These are phyloP conservation scores for Meiosimyza decipiens DNA, from an alignment of 2,888 invertebrate species.

Conservation along the genomic window DNA sequence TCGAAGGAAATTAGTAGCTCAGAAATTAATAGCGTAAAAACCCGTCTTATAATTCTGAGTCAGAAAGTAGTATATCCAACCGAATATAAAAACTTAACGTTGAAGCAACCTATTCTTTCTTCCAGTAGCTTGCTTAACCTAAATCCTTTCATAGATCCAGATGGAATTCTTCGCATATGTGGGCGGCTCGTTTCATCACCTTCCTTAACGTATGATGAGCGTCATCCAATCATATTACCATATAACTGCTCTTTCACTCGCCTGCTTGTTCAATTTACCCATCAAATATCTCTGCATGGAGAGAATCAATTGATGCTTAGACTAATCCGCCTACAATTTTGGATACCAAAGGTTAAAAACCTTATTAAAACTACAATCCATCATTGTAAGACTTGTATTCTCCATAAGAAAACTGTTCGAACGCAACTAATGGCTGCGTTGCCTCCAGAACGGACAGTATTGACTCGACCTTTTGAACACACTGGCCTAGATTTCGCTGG, in stretches of 20 bases:
- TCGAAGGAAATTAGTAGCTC: background rate
- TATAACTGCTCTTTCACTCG: conserved; percentile 14
- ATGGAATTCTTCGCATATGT: conserved; percentile 29
- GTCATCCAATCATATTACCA: conserved; percentile 27
- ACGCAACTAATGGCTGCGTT: background rate
- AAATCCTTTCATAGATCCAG: conserved; percentile 29
- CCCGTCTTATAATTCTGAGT: background rate
- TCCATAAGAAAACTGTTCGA: no score
- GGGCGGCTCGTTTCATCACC: conserved; percentile 31
- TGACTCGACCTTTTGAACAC: no score
- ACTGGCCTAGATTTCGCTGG: no score
- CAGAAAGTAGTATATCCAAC: conserved; percentile 22
- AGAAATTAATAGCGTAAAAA: background rate
- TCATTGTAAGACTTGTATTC: conserved; percentile 16
- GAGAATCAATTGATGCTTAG: conserved; percentile 5
- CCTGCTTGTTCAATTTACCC: conserved; percentile 27
- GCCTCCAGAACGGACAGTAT: no score
- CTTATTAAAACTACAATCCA: background rate
- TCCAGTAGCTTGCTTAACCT: conserved; percentile 26
- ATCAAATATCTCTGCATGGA: conserved; percentile 24
- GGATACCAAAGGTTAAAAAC: conserved; percentile 1
- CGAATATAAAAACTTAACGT: conserved; percentile 25
- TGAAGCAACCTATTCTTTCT: conserved; percentile 21
- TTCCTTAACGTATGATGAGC: conserved; percentile 21
- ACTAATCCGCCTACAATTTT: conserved; percentile 5